Conservation (phyloP, 2,797 vertebrate species). For the Columba guinea region DNA sequence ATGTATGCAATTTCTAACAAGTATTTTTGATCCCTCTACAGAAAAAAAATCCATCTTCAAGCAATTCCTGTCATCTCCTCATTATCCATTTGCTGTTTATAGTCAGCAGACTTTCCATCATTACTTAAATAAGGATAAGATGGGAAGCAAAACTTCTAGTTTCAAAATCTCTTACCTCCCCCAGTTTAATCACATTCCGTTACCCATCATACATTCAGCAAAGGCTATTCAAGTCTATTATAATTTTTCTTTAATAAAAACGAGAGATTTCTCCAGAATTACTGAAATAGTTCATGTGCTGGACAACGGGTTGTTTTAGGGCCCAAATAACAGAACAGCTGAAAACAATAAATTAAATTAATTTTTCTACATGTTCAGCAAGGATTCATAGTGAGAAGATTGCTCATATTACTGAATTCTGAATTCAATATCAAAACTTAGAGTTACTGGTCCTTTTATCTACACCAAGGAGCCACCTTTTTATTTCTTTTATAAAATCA, state of each 20-base stretch:
- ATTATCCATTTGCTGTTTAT: slow-evolving; percentile 14
- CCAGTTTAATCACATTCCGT: not conserved
- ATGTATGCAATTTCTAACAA: not conserved
- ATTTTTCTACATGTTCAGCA: not conserved
- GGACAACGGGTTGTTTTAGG: not conserved
- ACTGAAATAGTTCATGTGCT: not conserved
- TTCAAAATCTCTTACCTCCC: slow-evolving; percentile 20
- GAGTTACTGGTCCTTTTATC: not conserved
- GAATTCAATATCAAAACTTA: not conserved
- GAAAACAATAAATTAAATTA: not conserved
- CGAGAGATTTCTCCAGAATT: not conserved
- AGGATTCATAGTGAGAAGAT: not conserved
- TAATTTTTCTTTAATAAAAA: not conserved
- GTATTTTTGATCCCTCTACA: not conserved
- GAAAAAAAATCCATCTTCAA: slow-evolving; percentile 26
- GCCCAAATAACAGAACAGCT: not conserved
- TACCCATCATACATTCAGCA: not conserved
- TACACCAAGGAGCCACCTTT: not conserved
- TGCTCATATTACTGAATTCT: not conserved
- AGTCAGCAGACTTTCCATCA: slow-evolving; percentile 11
- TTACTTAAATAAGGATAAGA: slow-evolving; percentile 21
- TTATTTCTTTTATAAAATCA: slow-evolving; percentile 37
- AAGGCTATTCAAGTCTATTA: not conserved
- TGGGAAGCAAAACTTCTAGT: slow-evolving; percentile 35
- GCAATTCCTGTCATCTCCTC: not conserved